Base-by-base conservation (phyloP, 2,797 vertebrate genomes). In the Bryconaethiops microstoma region DNA sequence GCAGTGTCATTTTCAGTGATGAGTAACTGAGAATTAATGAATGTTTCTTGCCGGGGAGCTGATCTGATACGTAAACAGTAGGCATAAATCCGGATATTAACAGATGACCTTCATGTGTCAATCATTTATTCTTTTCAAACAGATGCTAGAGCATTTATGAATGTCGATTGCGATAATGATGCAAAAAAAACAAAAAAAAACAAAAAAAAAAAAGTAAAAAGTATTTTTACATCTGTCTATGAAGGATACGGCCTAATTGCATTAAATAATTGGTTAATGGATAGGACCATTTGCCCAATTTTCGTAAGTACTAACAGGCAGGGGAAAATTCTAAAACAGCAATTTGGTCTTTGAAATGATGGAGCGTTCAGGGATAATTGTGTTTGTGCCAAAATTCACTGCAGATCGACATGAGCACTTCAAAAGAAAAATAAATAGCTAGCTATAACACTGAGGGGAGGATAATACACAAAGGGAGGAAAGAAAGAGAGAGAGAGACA, bases 251-350 rank as follows among this genome's bases (percentile, higher is more conserved):
- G 86, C 92, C 90, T 95, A 95, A 96, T 96, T 96, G 93, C 88
- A 92, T 94, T 92, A 94, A 95, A 95, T 96, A 95, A 96, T 95
- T 96, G 96, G 94, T 93, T 96, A 97, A 96, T 94, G 93, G 91
- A 92, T 91, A 86, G 75, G 89, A 89, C 91, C 93, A 93, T 95
- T 95, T 93, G 91, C 93, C 94, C 95, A 97, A 98, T 97, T 95
- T 94, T 93, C 93, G 84, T 95, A 97, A 96, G 94, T 93, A 94
- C 94, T 95, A 95, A 95, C 94, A 96, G 95, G 93, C 91, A 88
- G 83, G 89, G 90, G 89, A 86, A 91, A 91, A 94, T 93, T 93
- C 87, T 86, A 91, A 94, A 92, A 86, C 86, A 87, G 91, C 91
- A 90, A 88, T 91, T 90, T 87, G 86, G 87, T 85, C 90, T 90